Evolutionary conservation across 2,113 vertebrate genomes (phyloP).

Genomic region (Poeciliopsis retropinna): DNA sequence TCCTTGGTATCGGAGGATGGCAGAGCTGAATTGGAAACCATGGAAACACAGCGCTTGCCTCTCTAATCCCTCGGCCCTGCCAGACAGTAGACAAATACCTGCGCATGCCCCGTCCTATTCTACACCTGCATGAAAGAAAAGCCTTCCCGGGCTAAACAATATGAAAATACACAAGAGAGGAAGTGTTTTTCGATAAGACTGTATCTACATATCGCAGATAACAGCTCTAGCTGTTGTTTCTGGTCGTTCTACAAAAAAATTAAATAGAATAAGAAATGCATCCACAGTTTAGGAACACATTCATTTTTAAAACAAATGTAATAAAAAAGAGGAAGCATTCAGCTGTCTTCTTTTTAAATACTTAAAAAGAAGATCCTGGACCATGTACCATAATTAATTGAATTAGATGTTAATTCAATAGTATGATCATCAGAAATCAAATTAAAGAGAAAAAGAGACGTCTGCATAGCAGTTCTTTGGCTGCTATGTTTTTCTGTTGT

Average conservation of each 20-base stretch:
- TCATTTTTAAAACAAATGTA: conserved; percentile 24
- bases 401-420: neutral
- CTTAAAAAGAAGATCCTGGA: neutral
- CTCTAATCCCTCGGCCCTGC: conserved; percentile 75
- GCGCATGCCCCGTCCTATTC: conserved; percentile 74
- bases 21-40: conserved; percentile 81
- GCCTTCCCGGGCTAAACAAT: conserved; percentile 58
- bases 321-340: conserved; percentile 17
- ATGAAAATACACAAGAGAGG: conserved; percentile 67
- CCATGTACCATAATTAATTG: neutral
- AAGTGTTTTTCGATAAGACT: conserved; percentile 64
- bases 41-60: conserved; percentile 80
- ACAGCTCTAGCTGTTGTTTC: conserved; percentile 9
- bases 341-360: conserved; percentile 10
- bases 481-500: neutral
- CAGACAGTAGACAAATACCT: conserved; percentile 78
- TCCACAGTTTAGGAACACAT: conserved; percentile 35
- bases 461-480: neutral
- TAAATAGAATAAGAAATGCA: conserved; percentile 14
- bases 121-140: conserved; percentile 79
- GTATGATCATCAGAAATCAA: neutral
- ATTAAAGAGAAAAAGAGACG: neutral
- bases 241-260: conserved; percentile 27
- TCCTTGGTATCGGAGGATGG: conserved; percentile 67
- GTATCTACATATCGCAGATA: conserved; percentile 54